These are phyloP conservation scores for Caenorhabditis remanei DNA, from an alignment of 1,140 invertebrate genomes.

Conservation along the genomic window DNA sequence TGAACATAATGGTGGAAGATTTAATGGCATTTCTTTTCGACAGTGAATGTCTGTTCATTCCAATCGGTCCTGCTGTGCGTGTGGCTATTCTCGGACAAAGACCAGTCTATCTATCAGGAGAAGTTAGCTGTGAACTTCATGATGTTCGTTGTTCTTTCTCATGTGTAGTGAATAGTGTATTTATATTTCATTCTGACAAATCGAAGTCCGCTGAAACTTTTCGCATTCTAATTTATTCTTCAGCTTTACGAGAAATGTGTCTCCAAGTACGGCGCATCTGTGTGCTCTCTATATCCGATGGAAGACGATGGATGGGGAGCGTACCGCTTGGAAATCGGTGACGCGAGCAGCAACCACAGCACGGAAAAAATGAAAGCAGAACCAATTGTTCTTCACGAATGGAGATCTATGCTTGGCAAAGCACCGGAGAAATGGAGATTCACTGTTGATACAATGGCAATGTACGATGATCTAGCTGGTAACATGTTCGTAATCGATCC, in stretches of 20 bases:
- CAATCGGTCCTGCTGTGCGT: conserved; percentile 13
- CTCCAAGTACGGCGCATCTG: not conserved
- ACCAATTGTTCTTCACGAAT: conserved; percentile 15
- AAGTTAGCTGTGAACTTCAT: conserved; percentile 43
- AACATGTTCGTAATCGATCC: not conserved
- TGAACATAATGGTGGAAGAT: not conserved
- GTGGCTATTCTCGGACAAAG: not conserved
- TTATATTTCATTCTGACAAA: too few species aligned
- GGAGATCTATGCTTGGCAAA: not conserved
- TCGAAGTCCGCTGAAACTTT: not conserved
- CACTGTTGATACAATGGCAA: conserved; percentile 12
- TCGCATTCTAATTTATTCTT: not conserved
- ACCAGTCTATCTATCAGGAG: conserved; percentile 12
- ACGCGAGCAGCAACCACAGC: conserved; percentile 4
- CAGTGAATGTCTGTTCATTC: not conserved
- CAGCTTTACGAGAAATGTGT: conserved; percentile 23
- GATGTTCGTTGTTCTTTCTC: not conserved
- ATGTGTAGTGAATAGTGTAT: not conserved
- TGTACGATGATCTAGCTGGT: conserved; percentile 3
- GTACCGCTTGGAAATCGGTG: conserved; percentile 24
- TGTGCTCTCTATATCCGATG: conserved; percentile 1
- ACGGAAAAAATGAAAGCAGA: not conserved
- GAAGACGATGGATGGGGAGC: not conserved
- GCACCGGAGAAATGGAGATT: not conserved
- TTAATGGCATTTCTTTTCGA: not conserved